Evolutionary conservation across 2,888 invertebrate species (phyloP).

Genomic region (Lasius fuliginosus): DNA sequence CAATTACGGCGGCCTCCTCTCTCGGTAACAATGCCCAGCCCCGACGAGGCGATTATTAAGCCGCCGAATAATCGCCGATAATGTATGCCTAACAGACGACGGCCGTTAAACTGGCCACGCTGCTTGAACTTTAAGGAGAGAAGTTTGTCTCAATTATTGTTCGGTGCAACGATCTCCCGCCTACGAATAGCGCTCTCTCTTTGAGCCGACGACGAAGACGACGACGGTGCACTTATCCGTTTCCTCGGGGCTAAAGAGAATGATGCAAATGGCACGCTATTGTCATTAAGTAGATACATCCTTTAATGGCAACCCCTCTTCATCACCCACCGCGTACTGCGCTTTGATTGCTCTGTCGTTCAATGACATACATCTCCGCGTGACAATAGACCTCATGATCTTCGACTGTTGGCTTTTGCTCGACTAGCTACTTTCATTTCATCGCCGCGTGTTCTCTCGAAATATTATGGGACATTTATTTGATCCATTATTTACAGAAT

Average conservation of each 20-base stretch:
- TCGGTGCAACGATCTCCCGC: constrained; percentile 73
- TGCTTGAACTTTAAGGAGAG: constrained; percentile 65
- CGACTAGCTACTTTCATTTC: constrained; percentile 22
- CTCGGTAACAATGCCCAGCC: constrained; percentile 31
- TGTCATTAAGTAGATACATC: constrained; percentile 78
- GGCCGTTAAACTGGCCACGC: constrained; percentile 41
- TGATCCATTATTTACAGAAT: background rate
- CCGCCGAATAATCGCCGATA: constrained; percentile 53
- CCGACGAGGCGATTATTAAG: constrained; percentile 45
- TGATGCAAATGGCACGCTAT: constrained; percentile 75
- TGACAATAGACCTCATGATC: constrained; percentile 18
- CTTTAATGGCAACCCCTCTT: constrained; percentile 71
- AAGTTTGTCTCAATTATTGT: constrained; percentile 75
- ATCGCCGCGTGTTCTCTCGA: background rate
- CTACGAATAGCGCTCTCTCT: constrained; percentile 59
- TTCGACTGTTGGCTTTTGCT: background rate
- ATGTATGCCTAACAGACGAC: constrained; percentile 34
- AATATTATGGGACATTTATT: background rate
- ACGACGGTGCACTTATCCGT: constrained; percentile 70
- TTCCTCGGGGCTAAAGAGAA: constrained; percentile 70
- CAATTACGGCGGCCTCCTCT: constrained; percentile 37
- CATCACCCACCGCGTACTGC: constrained; percentile 61
- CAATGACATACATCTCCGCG: constrained; percentile 45
- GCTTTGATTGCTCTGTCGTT: constrained; percentile 71
- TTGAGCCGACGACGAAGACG: constrained; percentile 38